Evolutionary conservation across 1,140 invertebrate genomes (phyloP), one percentile per base, ranked within the genome.

Genomic region (Olivierus martensii): DNA sequence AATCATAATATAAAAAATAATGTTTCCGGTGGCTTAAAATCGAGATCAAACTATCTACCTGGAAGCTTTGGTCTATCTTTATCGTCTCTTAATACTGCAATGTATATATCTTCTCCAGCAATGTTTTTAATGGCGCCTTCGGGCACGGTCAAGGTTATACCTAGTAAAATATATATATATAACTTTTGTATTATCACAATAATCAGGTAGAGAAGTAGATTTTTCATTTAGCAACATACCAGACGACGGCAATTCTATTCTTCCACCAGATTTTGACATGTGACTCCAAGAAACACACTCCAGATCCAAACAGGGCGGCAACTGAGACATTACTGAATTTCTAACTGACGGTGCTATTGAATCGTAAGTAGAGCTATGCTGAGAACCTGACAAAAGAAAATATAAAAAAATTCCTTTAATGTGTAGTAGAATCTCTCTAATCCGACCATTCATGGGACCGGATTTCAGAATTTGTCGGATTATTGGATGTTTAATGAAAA

Each of bases 51-150:
- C 71, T 80, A 67, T 65, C 71, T 72, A 83, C 84, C 86, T 61
- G 82, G 78, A 57, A 93, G 75, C 71, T 80, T 79, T 18, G 84
- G 85, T 61, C 87, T 75, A 65, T 88, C 86, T 69, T 84, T 82
- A 67, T 93, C 87, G 66, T 93, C 87, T 65, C 85, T 82, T 43
- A 91, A 78, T 19, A 94, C 81, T 17, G 85, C 84, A 28, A 94
- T 70, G 63, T 87, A 91, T 5, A 94, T 75, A 60, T 90, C 75
- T 59, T 89, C 84, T 55, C 81, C 78, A 19, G 79, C 68, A 14
- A 81, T 78, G 63, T 84, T 81, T 10, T 77, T 75, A 14, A 96
- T 74, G 2, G 89, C 84, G 46, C 84, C 83, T 67, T 93, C 87
- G 22, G 90, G 89, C 28, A 94, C 77, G 0, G 84, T 85, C 53